Base-by-base conservation (phyloP, 2,113 vertebrate genomes). In the Mustela lutreola region DNA sequence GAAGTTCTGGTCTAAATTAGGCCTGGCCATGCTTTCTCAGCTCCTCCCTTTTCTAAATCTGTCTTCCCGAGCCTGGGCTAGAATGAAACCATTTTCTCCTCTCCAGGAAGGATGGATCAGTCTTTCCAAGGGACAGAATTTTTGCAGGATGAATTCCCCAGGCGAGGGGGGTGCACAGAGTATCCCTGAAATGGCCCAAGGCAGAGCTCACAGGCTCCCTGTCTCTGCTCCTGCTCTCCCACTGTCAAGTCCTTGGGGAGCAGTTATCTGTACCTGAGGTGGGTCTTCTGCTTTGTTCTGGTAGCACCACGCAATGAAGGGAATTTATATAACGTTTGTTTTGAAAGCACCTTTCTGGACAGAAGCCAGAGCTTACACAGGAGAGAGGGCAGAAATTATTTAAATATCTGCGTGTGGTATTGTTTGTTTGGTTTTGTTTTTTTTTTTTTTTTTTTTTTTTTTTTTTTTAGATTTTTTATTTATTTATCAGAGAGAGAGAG, bases 401-500 rank as follows among this genome's bases (percentile, higher is more conserved):
- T 79, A 26, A 75, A 56, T 65, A 50, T 86, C 67, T 42, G 39
- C 24, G 36, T 83, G 58, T 86, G 42, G 42, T 85, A 58, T 94
- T n/a, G 48, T 86, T 94, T 76, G 91, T 91, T 95, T 75, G 88
- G 91, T 95, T 87, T 91, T 89, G 45, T 95, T 93, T 93, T 60
- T n/a, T n/a, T n/a, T n/a, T n/a, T n/a, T n/a, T n/a, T n/a, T n/a
- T n/a, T n/a, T n/a, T n/a, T n/a, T n/a, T n/a, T n/a, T n/a, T n/a
- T n/a, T n/a, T n/a, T n/a, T n/a, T n/a, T n/a, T n/a, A n/a, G n/a
- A n/a, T n/a, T n/a, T n/a, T n/a, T n/a, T n/a, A n/a, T n/a, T n/a
- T n/a, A n/a, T n/a, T n/a, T n/a, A n/a, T n/a, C n/a, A n/a, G n/a
- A n/a, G n/a, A n/a, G n/a, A n/a, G n/a, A n/a, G n/a, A n/a, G n/a